Base-by-base conservation (phyloP, 2,797 vertebrate genomes). In the Menidia menidia region DNA sequence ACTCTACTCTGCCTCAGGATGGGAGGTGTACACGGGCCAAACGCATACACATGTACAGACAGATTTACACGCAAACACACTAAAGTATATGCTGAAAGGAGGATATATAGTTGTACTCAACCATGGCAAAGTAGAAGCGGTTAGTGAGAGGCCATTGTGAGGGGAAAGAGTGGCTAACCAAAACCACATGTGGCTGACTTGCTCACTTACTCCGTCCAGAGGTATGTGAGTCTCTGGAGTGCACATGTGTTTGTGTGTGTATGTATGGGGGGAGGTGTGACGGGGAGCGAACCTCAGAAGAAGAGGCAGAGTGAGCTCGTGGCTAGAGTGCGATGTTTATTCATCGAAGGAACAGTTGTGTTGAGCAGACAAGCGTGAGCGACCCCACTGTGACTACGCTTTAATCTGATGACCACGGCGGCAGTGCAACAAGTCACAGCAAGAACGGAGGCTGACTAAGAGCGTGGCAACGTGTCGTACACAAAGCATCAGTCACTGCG, bases 181-280 rank as follows among this genome's bases (percentile, higher is more conserved):
- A 88, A 92, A 88, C 92, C 92, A 91, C 89, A 91, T 92, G 92
- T 86, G 86, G 87, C 84, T 84, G 81, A 73, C 75, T 59, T 19
- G 33, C 66, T 44, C 62, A 57, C 65, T 77, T 42, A 9, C 66
- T 83, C 66, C 14, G 64, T 82, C 78, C 74, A 73, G 74, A 84
- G 86, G 82, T 82, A 88, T 89, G 87, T 47, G 51, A 67, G 75
- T 60, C 60, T 82, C 59, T 63, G 71, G 67, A 58, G 78, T 45
- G 62, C 48, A 67, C 32, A 18, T 43, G 64, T 39, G 35, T 39
- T 6, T 58, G 32, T 60, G 50, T 47, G 32, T 59, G 50, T 69
- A 61, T 52, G 71, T 47, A 50, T 30, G 11, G 79, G 69, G 55
- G 73, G 68, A 68, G 75, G 82, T 82, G 86, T 82, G 81, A 80